Conservation (phyloP, 2,888 invertebrate species). For the Conomelus anceps region DNA sequence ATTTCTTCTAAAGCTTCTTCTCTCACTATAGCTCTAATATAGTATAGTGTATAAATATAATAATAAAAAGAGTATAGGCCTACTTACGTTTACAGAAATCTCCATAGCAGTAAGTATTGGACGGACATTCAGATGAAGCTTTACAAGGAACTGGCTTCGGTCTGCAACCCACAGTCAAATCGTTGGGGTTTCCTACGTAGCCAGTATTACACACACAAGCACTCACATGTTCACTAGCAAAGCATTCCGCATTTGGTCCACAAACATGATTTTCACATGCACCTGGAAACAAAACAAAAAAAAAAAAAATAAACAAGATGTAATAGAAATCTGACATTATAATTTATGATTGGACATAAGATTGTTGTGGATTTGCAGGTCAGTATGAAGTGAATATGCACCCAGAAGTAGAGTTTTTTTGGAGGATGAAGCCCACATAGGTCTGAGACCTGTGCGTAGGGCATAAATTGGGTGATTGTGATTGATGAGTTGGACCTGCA, state of each 20-base stretch:
- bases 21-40: too few species aligned
- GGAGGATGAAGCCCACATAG: too few species aligned
- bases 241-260: conserved; percentile 78
- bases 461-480: too few species aligned
- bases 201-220: conserved; percentile 72
- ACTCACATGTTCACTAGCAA: conserved; percentile 65
- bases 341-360: not conserved
- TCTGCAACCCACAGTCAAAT: conserved; percentile 62
- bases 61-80: conserved; percentile 32
- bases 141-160: conserved; percentile 66
- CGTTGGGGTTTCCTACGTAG: conserved; percentile 69
- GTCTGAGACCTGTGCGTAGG: too few species aligned
- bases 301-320: not conserved
- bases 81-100: conserved; percentile 71
- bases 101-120: conserved; percentile 74
- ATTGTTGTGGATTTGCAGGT: too few species aligned
- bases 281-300: conserved; percentile 44
- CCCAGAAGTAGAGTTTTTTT: too few species aligned
- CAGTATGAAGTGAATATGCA: too few species aligned
- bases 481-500: too few species aligned
- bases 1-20: not conserved
- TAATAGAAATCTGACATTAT: not conserved
- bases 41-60: not conserved
- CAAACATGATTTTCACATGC: conserved; percentile 72
- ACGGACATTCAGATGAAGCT: conserved; percentile 64